Conservation (phyloP, 2,888 invertebrate genomes). For the Druceiella hillmani region DNA sequence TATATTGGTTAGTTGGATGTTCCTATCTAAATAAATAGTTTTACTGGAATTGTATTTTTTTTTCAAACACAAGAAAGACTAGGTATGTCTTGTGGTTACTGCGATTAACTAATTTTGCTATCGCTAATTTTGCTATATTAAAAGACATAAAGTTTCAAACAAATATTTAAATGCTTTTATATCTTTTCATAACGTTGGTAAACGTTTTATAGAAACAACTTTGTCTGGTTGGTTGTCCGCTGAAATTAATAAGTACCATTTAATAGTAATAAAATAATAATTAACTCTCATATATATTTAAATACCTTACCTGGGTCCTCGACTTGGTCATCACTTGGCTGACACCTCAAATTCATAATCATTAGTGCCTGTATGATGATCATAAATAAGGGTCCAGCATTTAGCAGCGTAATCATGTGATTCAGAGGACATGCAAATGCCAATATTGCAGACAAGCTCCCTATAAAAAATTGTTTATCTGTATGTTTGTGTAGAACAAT, state of each 20-base stretch:
- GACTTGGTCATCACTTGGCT: conserved; percentile 50
- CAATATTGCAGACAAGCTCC: conserved; percentile 56
- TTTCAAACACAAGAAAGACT: too few relatives aligned
- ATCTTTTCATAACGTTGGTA: not conserved
- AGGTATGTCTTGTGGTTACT: too few relatives aligned
- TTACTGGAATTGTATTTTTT: too few relatives aligned
- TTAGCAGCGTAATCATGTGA: conserved; percentile 56
- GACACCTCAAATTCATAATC: conserved; percentile 49
- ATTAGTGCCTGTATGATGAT: conserved; percentile 46
- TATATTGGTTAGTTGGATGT: too few relatives aligned
- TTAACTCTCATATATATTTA: not conserved
- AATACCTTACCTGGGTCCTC: conserved; percentile 42
- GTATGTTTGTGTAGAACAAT: not conserved
- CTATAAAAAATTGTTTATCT: conserved; percentile 31
- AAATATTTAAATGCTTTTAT: too few relatives aligned
- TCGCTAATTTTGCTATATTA: too few relatives aligned
- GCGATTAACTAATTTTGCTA: too few relatives aligned
- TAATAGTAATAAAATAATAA: conserved; percentile 4
- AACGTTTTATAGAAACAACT: too few relatives aligned
- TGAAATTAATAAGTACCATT: not conserved
- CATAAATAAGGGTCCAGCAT: conserved; percentile 50
- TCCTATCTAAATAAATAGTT: too few relatives aligned
- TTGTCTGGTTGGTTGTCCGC: too few relatives aligned
- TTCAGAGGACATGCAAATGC: conserved; percentile 59
- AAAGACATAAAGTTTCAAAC: too few relatives aligned